Conservation (phyloP, 2,113 vertebrate species). For the Suncus etruscus region DNA sequence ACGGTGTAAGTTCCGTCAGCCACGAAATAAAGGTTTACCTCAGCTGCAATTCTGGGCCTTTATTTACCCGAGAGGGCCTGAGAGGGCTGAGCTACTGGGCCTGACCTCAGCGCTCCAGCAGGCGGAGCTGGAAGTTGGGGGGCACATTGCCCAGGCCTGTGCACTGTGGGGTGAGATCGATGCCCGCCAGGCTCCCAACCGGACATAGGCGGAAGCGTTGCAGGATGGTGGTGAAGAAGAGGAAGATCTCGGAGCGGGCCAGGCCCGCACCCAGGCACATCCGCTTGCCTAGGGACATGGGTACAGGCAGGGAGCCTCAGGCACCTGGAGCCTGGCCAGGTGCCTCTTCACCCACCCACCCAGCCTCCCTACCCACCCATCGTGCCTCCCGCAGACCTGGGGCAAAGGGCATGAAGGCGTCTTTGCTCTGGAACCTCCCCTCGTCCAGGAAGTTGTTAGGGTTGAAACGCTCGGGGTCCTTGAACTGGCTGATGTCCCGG, state of each 20-base stretch:
- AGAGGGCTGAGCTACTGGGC: neutral
- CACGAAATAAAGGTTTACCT: conserved; percentile 82
- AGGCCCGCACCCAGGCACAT: conserved; percentile 74
- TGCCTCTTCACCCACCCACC: too few species aligned
- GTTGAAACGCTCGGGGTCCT: conserved; percentile 71
- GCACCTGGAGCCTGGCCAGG: accelerated
- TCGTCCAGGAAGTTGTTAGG: conserved; percentile 76
- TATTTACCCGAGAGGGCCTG: neutral
- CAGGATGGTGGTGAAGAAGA: conserved; percentile 75
- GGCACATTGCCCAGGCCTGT: conserved; percentile 65
- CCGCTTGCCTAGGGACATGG: conserved; percentile 54
- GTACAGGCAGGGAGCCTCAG: neutral
- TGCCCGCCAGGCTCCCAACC: neutral
- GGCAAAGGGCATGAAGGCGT: conserved; percentile 78
- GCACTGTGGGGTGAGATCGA: conserved; percentile 46
- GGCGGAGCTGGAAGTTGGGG: conserved; percentile 55
- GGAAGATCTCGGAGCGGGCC: conserved; percentile 71
- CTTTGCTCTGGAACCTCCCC: conserved; percentile 62
- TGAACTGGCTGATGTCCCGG: conserved; percentile 69
- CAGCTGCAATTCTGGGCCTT: conserved; percentile 61
- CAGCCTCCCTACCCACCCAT: neutral
- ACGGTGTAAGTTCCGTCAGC: conserved; percentile 65
- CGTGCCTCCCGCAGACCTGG: conserved; percentile 56
- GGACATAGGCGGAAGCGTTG: conserved; percentile 70
- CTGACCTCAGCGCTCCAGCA: conserved; percentile 50